Percentiles rank a stretch among this genome's conserved stretches.
Evolutionary conservation across 2,797 vertebrate genomes (phyloP).

Genomic region (Echeneis naucrates): DNA sequence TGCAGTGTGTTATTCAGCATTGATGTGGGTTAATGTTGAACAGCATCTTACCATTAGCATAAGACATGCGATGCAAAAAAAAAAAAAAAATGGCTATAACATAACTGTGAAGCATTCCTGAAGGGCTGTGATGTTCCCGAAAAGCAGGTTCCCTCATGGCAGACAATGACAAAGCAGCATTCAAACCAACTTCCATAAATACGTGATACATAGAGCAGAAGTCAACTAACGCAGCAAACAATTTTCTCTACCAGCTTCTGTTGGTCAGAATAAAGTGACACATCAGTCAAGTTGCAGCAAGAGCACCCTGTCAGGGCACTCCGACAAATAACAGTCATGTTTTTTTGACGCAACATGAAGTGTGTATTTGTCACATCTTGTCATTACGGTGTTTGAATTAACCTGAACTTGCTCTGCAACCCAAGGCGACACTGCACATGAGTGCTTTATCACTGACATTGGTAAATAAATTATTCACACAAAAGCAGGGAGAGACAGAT

Average conservation of each 20-base stretch:
- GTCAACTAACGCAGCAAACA: neutral
- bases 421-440: conserved; percentile 52
- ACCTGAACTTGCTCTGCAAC: conserved; percentile 55
- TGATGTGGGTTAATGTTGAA: too few species aligned
- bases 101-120: too few species aligned
- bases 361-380: conserved; percentile 69
- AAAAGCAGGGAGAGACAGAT: conserved; percentile 50
- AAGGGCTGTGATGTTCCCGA: too few species aligned
- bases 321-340: conserved; percentile 47
- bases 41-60: too few species aligned
- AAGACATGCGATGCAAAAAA: too few species aligned
- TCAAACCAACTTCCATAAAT: neutral
- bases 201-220: neutral
- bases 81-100: too few species aligned
- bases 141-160: too few species aligned
- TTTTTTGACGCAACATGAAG: conserved; percentile 63
- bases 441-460: conserved; percentile 67
- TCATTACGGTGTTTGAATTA: conserved; percentile 63
- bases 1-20: too few species aligned
- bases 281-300: conserved; percentile 32
- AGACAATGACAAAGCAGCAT: neutral
- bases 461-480: conserved; percentile 83
- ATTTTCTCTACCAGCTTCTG: conserved; percentile 6
- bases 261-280: conserved; percentile 8
- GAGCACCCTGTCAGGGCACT: conserved; percentile 38